Conservation (phyloP, 2,113 vertebrate species). For the Amphiprion percula region DNA sequence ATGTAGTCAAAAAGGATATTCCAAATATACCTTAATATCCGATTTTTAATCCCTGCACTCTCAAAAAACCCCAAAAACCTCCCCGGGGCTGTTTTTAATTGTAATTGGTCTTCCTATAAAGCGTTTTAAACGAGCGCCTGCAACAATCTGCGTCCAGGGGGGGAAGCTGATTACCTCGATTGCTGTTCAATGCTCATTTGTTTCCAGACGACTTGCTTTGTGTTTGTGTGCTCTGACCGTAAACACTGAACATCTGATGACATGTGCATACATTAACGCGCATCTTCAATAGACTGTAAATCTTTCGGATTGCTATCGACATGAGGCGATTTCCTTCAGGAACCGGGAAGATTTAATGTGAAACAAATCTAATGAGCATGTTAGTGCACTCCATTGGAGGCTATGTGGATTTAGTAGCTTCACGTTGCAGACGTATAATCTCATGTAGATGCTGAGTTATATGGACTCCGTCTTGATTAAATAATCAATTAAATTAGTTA, state of each 20-base stretch:
- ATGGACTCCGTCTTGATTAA: background rate
- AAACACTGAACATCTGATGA: conserved; percentile 54
- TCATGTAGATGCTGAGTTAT: background rate
- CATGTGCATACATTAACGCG: conserved; percentile 34
- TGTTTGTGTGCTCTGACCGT: conserved; percentile 64
- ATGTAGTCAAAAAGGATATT: background rate
- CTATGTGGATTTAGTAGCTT: background rate
- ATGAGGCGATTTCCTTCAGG: conserved; percentile 9
- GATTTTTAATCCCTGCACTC: background rate
- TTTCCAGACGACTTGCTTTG: conserved; percentile 52
- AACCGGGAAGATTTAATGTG: conserved; percentile 10
- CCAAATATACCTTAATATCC: background rate
- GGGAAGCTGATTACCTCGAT: conserved; percentile 41
- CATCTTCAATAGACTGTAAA: conserved; percentile 22
- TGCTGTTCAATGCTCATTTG: conserved; percentile 47
- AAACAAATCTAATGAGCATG: conserved; percentile 4
- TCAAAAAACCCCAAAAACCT: background rate
- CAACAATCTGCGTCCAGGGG: conserved; percentile 19
- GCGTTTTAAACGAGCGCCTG: conserved; percentile 13
- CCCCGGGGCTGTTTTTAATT: conserved; percentile 38
- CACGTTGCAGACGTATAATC: background rate
- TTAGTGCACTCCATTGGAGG: background rate
- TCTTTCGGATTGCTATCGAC: background rate
- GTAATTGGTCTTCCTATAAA: conserved; percentile 31
- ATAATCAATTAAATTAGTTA: conserved; percentile 10